Evolutionary conservation across 92 coral and sea anemone species (phyloP).

Genomic region (Umimayanthus chanpuru): DNA sequence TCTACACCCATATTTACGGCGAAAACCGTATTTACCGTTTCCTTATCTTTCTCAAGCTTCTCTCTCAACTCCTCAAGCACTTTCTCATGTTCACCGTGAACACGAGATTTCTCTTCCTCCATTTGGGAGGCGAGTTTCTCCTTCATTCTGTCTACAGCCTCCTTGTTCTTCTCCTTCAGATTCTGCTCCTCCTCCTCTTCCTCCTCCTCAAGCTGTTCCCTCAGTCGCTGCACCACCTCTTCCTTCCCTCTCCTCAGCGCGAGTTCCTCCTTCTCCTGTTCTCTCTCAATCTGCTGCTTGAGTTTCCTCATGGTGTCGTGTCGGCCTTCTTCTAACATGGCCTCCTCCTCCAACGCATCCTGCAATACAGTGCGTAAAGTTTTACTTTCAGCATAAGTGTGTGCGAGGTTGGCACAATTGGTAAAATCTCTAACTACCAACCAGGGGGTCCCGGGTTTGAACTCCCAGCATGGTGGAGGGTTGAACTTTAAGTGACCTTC

Average conservation of each 20-base stretch:
- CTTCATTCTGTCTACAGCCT: constrained; percentile 58
- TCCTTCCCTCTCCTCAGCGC: constrained; percentile 67
- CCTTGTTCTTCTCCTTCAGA: constrained; percentile 63
- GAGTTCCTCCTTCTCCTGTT: constrained; percentile 80
- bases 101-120: constrained; percentile 73
- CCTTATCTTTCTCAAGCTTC: constrained; percentile 85
- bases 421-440: too few relatives aligned
- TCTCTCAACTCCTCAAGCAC: constrained; percentile 77
- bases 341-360: constrained; percentile 96
- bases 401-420: too few relatives aligned
- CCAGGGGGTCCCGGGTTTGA: too few relatives aligned
- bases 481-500: too few relatives aligned
- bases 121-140: constrained; percentile 73
- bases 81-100: constrained; percentile 63
- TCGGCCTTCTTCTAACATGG: constrained; percentile 93
- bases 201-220: constrained; percentile 81
- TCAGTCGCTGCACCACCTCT: constrained; percentile 67
- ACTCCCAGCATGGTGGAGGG: too few relatives aligned
- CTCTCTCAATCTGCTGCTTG: constrained; percentile 70
- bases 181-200: constrained; percentile 77
- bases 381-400: background rate
- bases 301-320: constrained; percentile 89
- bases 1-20: too few relatives aligned
- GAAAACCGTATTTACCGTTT: constrained; percentile 54
- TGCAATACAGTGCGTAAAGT: background rate